A percentile compares a stretch with the other conserved stretches of the same genome.
Evolutionary conservation across 2,113 vertebrate species (phyloP).

Genomic region (Hemibagrus wyckioides): DNA sequence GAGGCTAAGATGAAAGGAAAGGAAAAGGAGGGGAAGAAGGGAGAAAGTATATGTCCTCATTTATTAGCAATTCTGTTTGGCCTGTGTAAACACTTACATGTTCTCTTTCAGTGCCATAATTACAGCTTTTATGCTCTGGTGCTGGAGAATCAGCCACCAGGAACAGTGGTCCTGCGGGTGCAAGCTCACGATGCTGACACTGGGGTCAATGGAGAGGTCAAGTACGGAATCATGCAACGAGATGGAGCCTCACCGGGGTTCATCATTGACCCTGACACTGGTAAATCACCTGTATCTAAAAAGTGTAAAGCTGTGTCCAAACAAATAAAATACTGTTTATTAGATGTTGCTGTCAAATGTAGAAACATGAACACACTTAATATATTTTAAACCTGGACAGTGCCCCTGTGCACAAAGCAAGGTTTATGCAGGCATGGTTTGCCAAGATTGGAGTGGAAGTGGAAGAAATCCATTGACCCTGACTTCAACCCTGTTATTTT

Average conservation of each 20-base stretch:
- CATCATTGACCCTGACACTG: conserved; percentile 80
- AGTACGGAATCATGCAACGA: conserved; percentile 84
- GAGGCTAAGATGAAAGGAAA: conserved; percentile 1
- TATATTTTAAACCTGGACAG: background rate
- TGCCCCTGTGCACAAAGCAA: background rate
- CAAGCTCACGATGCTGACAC: conserved; percentile 83
- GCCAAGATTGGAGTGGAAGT: background rate
- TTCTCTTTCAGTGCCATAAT: conserved; percentile 77
- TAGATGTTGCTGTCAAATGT: background rate
- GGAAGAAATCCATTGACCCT: too few species aligned
- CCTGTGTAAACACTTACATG: background rate
- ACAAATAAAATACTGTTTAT: too few species aligned
- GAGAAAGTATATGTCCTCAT: conserved; percentile 18
- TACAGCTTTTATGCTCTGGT: conserved; percentile 81
- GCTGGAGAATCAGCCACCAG: conserved; percentile 84
- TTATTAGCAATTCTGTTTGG: conserved; percentile 1
- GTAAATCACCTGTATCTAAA: conserved; percentile 57
- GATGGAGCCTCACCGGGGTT: conserved; percentile 79
- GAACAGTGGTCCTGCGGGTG: conserved; percentile 77
- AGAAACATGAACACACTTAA: background rate
- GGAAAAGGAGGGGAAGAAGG: background rate
- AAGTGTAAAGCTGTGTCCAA: background rate
- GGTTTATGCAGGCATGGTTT: background rate
- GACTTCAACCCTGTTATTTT: background rate
- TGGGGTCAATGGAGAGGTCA: conserved; percentile 84